Evolutionary conservation across 2,113 vertebrate genomes (phyloP), one percentile per base, ranked within the genome.

Genomic region (Syrrhaptes paradoxus): DNA sequence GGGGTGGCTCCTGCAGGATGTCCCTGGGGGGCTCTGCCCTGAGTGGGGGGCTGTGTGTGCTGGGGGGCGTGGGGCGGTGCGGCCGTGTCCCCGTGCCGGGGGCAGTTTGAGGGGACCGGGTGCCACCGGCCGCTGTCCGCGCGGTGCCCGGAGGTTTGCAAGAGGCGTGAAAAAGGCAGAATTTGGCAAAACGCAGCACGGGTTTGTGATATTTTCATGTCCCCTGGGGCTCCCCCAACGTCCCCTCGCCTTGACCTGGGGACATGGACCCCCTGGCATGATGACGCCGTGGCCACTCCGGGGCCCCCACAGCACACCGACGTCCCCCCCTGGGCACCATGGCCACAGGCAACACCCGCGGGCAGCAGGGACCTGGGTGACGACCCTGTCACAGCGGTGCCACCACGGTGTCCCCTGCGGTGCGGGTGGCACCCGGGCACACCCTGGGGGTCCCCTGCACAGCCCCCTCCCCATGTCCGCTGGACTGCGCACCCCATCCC

Each of bases 81-180:
- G 61, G 59, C 22, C 7, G 15, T 45, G 54, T 58, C 41, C 46
- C 71, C 0, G 0, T 52, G 68, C 21, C 0, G 1, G 57, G 81
- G 63, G 21, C 73, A 29, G 66, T 16, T 12, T 0, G 11, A 38
- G 36, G 49, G 6, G 17, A 15, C 11, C 2, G 4, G 19, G 38
- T 66, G 55, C 51, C 72, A 48, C 36, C 4, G 2, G 66, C 87
- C 67, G 80, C 67, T 86, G 43, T 74, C 48, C 81, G 2, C 3
- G 17, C 22, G 48, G 54, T 28, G 52, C 72, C 26, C 5, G 0
- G 61, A n/a, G 54, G 28, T 61, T 90, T 54, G 71, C 54, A 22
- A 29, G 5, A 13, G 71, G 71, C 79, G 94, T 94, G 95, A 96
- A 95, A 95, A 25, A 13, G 32, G 25, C 63, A 6, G 41, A 73